Evolutionary conservation across 2,888 invertebrate genomes (phyloP).

Genomic region (Agrochola macilenta): DNA sequence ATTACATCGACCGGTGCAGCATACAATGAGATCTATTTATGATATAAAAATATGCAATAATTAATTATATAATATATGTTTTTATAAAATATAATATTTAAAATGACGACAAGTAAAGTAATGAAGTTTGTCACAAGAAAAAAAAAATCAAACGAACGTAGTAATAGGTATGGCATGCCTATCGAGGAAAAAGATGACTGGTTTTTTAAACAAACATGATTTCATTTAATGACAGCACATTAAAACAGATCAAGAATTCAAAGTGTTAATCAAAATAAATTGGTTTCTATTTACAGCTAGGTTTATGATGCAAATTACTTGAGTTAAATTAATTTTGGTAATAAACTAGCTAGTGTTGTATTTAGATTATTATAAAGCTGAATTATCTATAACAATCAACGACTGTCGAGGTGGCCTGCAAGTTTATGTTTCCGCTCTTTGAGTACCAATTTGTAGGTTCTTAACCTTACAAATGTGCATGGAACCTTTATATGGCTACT

Average conservation of each 20-base stretch:
- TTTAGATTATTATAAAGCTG: background rate
- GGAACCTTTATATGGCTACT: background rate
- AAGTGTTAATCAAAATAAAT: conserved; percentile 45
- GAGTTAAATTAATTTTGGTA: conserved; percentile 16
- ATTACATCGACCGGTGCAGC: no score
- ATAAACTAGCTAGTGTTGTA: conserved; percentile 1
- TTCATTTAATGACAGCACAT: conserved; percentile 17
- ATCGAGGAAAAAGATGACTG: conserved; percentile 7
- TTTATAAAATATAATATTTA: no score
- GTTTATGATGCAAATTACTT: conserved; percentile 40
- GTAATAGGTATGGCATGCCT: background rate
- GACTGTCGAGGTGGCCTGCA: background rate
- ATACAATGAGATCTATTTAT: no score
- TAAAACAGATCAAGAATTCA: conserved; percentile 10
- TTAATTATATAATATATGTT: no score
- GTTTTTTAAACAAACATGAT: conserved; percentile 42
- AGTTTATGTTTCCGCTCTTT: conserved; percentile 16
- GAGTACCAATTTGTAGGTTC: background rate
- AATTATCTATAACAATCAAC: conserved; percentile 10
- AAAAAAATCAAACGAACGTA: conserved; percentile 4
- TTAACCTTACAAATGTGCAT: background rate
- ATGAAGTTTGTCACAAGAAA: conserved; percentile 16
- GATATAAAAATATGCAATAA: no score
- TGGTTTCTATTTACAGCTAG: conserved; percentile 28
- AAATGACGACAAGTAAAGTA: background rate